Evolutionary conservation across 2,888 invertebrate species (phyloP), one percentile per base, ranked within the genome.

Genomic region (Leptopilina myrica): DNA sequence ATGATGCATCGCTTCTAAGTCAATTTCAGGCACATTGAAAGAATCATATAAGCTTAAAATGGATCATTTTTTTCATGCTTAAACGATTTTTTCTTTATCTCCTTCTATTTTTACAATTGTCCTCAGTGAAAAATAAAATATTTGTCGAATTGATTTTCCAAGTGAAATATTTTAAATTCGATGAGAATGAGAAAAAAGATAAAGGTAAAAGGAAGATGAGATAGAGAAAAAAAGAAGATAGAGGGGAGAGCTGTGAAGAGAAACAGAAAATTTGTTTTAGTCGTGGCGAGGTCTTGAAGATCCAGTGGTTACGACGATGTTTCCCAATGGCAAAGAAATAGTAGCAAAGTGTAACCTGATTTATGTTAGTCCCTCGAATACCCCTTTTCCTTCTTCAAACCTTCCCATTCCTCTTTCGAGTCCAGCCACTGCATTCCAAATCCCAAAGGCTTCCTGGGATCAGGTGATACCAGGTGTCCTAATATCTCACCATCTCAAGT

Each of bases 1-100:
- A 90, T 89, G 89, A 90, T 89, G 87, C 88, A 90, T 88, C 81
- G 86, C 84, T 66, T 79, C 80, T 83, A 78, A 87, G 88, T 88
- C 89, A 87, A 88, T 87, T 89, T 85, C 87, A 85, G 87, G 86
- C 86, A 85, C 86, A 84, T 86, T 84, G 85, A 84, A 84, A 20
- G 84, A 82, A 86, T 85, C 84, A 82, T 84, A 84, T 81, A 81
- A 86, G 85, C 86, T 83, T 87, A 84, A 85, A 87, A 87, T 84
- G 85, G 83, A 79, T 73, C 82, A 82, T 80, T 87, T 87, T 86
- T 56, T n/a, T 12, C 56, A 11, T 73, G 33, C 33, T 76, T 1
- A 33, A 33, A 33, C 43, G 67, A 46, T 59, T n/a, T 59, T 6
- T 12, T 59, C 14, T n/a, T 59, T 59, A n/a, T 59, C 4, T 6